Base-by-base conservation (phyloP, 64 coral and sea anemone genomes). In the Orbicella faveolata region DNA sequence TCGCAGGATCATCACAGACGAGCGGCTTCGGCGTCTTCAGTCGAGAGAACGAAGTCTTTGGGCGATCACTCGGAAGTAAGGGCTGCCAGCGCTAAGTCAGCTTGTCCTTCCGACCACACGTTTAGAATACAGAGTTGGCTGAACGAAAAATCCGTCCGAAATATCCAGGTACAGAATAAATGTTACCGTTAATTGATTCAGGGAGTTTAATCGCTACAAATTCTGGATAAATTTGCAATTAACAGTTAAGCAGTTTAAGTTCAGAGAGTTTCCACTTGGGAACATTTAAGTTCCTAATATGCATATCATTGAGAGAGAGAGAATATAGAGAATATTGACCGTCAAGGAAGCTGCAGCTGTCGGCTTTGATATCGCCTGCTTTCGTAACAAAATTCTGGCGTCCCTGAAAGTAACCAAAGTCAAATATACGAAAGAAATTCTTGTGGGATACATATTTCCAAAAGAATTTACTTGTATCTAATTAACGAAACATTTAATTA, bases 101-200 rank as follows among this genome's bases (percentile, higher is more conserved):
- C 69, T 34, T 83, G 62, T 59, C 75, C 83, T 34, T 88, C 95
- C 6, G 95, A 97, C 44, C 93, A 95, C 34, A 89, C 87, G 30
- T 95, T 92, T 51, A 92, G 89, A 51, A 93, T 95, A 73, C 96
- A 98, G 57, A 95, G 84, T 63, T 98, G 96, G 96, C 41, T 98
- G 36, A 98, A 93, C 36, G 96, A 98, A 79, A 94, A 98, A 76
- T 95, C 93, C 35, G 88, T 98, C 4, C 88, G 93, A 66, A 92
- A 93, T 64, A 98, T 98, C 20, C 96, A 98, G 90, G 96, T 98
- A 90, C 23, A 14, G 12, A 59, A 69, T 21, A 23, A 30, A 17
- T 52, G 41, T 34, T 84, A 67, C 0, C 3, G 15, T 65, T 83
- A 64, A 57, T 39, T 36, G 53, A 25, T 78, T 20, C 2, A 37